A percentile compares a stretch with the other conserved stretches of the same genome.
phyloP scores from a whole-genome alignment of 2,113 vertebrate species.

The Lampris incognitus region DNA sequence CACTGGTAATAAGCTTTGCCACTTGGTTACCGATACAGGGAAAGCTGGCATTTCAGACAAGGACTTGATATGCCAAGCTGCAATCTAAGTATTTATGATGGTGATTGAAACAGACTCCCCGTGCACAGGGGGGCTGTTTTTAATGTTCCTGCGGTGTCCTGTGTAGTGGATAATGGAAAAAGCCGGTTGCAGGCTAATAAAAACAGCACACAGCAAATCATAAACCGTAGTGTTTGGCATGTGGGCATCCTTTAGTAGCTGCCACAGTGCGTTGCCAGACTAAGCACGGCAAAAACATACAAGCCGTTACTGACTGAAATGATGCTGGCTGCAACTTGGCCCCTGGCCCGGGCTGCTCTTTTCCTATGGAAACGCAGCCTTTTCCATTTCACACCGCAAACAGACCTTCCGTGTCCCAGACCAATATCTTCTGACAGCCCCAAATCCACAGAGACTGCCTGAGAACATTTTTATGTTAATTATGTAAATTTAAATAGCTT shows the following conservation, averaged over 20 bases:
- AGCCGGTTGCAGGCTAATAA: slow-evolving; percentile 45
- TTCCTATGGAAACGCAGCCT: slow-evolving; percentile 32
- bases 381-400: slow-evolving; percentile 32
- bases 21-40: slow-evolving; percentile 69
- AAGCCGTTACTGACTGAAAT: not conserved
- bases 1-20: slow-evolving; percentile 66
- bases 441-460: slow-evolving; percentile 52
- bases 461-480: slow-evolving; percentile 75
- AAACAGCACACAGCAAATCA: slow-evolving; percentile 50
- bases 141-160: slow-evolving; percentile 46
- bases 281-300: slow-evolving; percentile 36
- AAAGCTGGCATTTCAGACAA: slow-evolving; percentile 66
- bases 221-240: slow-evolving; percentile 42
- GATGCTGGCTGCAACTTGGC: not conserved
- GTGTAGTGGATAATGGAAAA: slow-evolving; percentile 55
- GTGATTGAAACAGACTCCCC: slow-evolving; percentile 54
- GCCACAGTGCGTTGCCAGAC: slow-evolving; percentile 43
- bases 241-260: slow-evolving; percentile 64
- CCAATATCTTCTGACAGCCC: slow-evolving; percentile 64
- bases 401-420: slow-evolving; percentile 32
- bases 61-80: slow-evolving; percentile 57
- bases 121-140: slow-evolving; percentile 25
- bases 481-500: slow-evolving; percentile 79
- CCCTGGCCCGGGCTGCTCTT: slow-evolving; percentile 5
- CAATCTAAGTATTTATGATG: slow-evolving; percentile 57